Conservation (phyloP, 1,140 invertebrate genomes). For the Vanessa tameamea region DNA sequence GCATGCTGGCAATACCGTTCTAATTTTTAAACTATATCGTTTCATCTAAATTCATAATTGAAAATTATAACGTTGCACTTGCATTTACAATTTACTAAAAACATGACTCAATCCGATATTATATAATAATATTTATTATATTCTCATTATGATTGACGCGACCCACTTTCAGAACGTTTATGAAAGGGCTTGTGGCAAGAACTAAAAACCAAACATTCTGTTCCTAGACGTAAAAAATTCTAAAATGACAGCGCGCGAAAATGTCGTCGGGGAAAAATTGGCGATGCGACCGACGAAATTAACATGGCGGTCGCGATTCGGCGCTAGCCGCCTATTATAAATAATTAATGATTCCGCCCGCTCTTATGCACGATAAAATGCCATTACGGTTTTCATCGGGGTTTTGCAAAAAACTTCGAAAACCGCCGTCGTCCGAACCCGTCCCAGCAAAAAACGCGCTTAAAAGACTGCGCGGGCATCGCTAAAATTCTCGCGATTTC, state of each 20-base stretch:
- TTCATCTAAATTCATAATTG: no score
- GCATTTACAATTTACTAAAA: neutral
- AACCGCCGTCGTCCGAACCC: conserved; percentile 62
- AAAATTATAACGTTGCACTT: no score
- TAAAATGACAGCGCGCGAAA: conserved; percentile 40
- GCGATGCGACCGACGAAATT: conserved; percentile 32
- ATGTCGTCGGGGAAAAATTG: conserved; percentile 38
- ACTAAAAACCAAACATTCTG: conserved; percentile 24
- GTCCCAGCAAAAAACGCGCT: conserved; percentile 66
- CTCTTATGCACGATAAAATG: conserved; percentile 79
- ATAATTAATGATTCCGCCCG: conserved; percentile 78
- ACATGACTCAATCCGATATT: conserved; percentile 29
- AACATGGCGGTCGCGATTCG: conserved; percentile 47
- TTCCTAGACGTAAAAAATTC: conserved; percentile 28
- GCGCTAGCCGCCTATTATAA: conserved; percentile 71
- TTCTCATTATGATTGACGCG: conserved; percentile 40
- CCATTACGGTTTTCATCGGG: conserved; percentile 78
- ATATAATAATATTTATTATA: conserved; percentile 26
- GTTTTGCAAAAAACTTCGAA: conserved; percentile 68
- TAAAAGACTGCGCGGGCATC: conserved; percentile 75
- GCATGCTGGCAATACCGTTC: no score
- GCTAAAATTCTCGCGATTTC: conserved; percentile 74
- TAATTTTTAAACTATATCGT: no score
- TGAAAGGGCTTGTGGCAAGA: conserved; percentile 8
- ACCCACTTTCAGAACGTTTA: conserved; percentile 36